Evolutionary conservation across 35 echinoderm and acorn worm genomes (phyloP).

Genomic region (Stichopus chloronotus): DNA sequence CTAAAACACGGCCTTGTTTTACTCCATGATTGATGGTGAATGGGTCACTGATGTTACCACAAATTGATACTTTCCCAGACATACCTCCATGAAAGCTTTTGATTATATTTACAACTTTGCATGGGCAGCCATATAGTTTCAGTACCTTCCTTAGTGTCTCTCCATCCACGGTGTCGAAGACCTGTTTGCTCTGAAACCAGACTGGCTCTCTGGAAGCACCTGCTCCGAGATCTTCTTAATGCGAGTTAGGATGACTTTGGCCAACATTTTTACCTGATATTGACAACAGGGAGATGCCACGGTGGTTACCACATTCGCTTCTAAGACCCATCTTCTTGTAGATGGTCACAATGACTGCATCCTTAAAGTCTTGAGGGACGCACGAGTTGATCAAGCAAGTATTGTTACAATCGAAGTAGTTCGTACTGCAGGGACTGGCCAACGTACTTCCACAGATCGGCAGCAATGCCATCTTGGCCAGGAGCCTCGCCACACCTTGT

Average conservation of each 20-base stretch:
- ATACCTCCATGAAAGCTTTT: too few relatives aligned
- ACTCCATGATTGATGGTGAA: neutral
- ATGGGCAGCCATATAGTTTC: conserved; percentile 15
- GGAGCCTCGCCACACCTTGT: conserved; percentile 32
- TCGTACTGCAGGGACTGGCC: neutral
- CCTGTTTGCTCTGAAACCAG: conserved; percentile 44
- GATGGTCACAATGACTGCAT: conserved; percentile 18
- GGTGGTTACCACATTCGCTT: conserved; percentile 43
- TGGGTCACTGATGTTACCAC: neutral
- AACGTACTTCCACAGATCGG: neutral
- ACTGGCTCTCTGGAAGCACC: conserved; percentile 39
- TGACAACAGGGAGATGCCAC: conserved; percentile 34
- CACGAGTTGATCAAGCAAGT: neutral
- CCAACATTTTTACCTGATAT: conserved; percentile 29
- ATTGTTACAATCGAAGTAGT: too few relatives aligned
- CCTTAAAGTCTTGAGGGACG: conserved; percentile 27
- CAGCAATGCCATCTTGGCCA: neutral
- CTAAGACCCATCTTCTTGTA: conserved; percentile 24
- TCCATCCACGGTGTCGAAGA: conserved; percentile 35
- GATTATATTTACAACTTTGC: neutral
- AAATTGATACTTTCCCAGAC: neutral
- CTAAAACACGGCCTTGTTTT: neutral
- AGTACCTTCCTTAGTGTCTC: neutral
- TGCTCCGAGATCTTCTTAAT: neutral
- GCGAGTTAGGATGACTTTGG: neutral